Percentiles rank a stretch among this genome's conserved stretches.
These are phyloP conservation scores for Rhynchomys soricoides DNA, from an alignment of 2,113 vertebrate genomes.

Conservation along the genomic window DNA sequence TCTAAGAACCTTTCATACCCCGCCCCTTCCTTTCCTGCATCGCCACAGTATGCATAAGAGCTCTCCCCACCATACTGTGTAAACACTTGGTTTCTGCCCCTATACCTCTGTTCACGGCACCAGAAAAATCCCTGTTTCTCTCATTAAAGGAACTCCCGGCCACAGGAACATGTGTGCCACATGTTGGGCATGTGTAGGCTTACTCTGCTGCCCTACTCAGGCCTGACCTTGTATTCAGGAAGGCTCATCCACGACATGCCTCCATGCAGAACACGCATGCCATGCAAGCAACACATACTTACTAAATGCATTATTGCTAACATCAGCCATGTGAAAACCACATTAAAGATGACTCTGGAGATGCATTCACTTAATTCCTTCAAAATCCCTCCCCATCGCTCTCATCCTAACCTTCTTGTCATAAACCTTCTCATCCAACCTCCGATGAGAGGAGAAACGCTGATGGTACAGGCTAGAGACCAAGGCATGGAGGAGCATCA, in stretches of 20 bases:
- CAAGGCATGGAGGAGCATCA: background rate
- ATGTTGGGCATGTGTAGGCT: background rate
- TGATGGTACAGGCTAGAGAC: background rate
- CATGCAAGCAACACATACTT: background rate
- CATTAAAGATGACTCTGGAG: background rate
- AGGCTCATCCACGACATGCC: background rate
- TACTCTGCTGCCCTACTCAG: background rate
- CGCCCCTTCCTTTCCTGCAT: background rate
- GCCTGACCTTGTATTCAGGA: background rate
- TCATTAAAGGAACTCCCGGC: background rate
- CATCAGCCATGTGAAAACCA: background rate
- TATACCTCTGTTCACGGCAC: slow-evolving; percentile 25
- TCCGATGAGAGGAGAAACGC: background rate
- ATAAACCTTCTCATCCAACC: background rate
- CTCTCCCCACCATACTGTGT: background rate
- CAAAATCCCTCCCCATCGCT: background rate
- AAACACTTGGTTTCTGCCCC: background rate
- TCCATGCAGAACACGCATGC: background rate
- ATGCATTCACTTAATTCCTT: background rate
- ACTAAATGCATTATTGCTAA: background rate
- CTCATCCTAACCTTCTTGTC: background rate
- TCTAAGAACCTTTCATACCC: background rate
- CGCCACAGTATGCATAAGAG: background rate
- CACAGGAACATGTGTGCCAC: background rate
- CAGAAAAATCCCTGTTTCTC: slow-evolving; percentile 40